Base-by-base conservation (phyloP, 2,888 invertebrate species). In the Phalera bucephala region DNA sequence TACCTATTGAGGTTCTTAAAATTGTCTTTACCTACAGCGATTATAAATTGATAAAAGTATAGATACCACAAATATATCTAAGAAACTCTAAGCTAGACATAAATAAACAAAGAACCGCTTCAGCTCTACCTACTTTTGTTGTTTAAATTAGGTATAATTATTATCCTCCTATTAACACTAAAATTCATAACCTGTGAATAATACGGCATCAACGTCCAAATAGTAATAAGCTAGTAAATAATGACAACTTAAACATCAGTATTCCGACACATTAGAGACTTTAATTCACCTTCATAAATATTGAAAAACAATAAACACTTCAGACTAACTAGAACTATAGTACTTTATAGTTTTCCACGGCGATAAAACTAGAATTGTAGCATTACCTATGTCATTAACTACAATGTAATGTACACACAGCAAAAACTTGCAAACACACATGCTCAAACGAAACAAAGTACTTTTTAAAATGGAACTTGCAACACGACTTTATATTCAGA, bases 291-390 rank as follows among this genome's bases (percentile, higher is more conserved):
- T 9, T 23, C 31, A 32, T 32, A 20, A 22, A 13, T 23, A 13
- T 23, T 22, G 17, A 9, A 32, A 14, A 32, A 6, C 31, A 22
- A 22, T 23, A 32, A 32, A 22, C 23, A 15, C 23, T 14, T 32
- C 9, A 17, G n/a, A n/a, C n/a, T n/a, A n/a, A n/a, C n/a, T n/a
- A n/a, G n/a, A n/a, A n/a, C n/a, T n/a, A n/a, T n/a, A n/a, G n/a
- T n/a, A n/a, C n/a, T n/a, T 11, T 23, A 15, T n/a, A 15, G n/a
- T n/a, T 7, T 9, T 9, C 2, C 9, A 9, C 6, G 10, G 14
- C 15, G 9, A 28, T 15, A 15, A 15, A 28, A 15, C 15, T 10
- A 15, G 9, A 28, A 28, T 9, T 10, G 15, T 10, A 11, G 10
- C 10, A 19, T 29, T 29, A 19, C n/a, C 13, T n/a, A 7, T 9